Base-by-base conservation (phyloP, 2,113 vertebrate species). In the Paraplagusia blochii region DNA sequence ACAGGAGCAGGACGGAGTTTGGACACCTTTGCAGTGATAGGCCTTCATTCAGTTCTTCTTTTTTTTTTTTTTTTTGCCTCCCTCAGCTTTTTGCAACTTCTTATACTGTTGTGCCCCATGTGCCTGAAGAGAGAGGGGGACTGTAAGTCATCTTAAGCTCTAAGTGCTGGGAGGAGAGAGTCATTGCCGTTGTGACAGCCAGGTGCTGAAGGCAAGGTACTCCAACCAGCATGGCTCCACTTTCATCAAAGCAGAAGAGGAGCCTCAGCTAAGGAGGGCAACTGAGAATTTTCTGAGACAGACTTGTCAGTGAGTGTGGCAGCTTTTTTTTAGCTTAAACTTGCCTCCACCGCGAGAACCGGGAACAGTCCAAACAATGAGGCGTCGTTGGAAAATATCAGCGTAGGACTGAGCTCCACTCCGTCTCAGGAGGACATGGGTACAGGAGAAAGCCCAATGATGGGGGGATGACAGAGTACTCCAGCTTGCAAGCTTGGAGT, bases 391-490 rank as follows among this genome's bases (percentile, higher is more conserved):
- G 47, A 45, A 74, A 63, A 66, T 50, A 69, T 59, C 61, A 50
- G 46, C 58, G 43, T 58, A 58, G 67, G 63, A 60, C 17, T 44
- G 13, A 13, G 36, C 2, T 29, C 22, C 58, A 44, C 55, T 60
- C 61, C 61, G 62, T 65, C 64, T 60, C 39, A 16, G 0, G 58
- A 63, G 22, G 65, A 55, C 9, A 9, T 12, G 12, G 36, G 48
- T 7, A 40, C 63, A 63, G 49, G 65, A 77, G 56, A 51, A 63
- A 29, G 22, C 35, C 52, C 2, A 36, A 38, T 74, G 74, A 82
- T 66, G 69, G 67, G 83, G 45, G 56, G 59, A 81, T 84, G 79
- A 80, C 77, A 77, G 58, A 74, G 60, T 75, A 70, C 70, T 51
- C 16, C 52, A 58, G 67, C 64, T 66, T 51, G 66, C 65, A 53